Conservation (phyloP, 2,113 vertebrate species). For the Calidris pygmaea region DNA sequence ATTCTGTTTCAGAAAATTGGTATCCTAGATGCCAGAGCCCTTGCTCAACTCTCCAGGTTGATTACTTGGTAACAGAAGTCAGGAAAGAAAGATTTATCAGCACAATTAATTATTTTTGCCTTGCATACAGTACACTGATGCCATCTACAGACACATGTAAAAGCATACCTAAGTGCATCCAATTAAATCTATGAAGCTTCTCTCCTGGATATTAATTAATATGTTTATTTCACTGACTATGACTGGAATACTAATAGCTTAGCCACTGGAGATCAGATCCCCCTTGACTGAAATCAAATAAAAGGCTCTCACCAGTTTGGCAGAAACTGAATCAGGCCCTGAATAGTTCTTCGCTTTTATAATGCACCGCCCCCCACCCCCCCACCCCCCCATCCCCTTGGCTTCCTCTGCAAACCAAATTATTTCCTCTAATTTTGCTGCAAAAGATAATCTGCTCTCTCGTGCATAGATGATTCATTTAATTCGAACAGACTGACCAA, state of each 20-base stretch:
- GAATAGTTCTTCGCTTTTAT: not conserved
- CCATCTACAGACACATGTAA: slow-evolving; percentile 71
- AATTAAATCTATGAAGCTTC: not conserved
- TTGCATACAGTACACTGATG: slow-evolving; percentile 62
- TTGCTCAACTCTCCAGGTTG: not conserved
- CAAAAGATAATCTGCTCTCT: not conserved
- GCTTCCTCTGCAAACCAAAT: not conserved
- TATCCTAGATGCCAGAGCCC: not conserved
- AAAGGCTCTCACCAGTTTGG: not conserved
- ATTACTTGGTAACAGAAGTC: not conserved
- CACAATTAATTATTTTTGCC: not conserved
- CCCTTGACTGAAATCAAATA: not conserved
- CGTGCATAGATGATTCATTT: not conserved
- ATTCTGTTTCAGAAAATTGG: slow-evolving; percentile 30
- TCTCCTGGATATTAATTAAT: slow-evolving; percentile 29
- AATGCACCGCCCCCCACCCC: not conserved
- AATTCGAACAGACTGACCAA: not conserved
- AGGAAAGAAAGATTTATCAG: not conserved
- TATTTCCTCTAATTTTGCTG: not conserved
- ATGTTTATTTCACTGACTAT: slow-evolving; percentile 1
- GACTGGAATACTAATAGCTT: not conserved
- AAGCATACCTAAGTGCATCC: not conserved
- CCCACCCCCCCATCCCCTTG: too few relatives aligned
- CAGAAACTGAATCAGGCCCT: not conserved
- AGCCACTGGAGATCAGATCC: not conserved